Percentiles rank a stretch among this genome's conserved stretches.
These are phyloP conservation scores for Antechinus stuartii DNA, from an alignment of 2,113 vertebrate species.

Conservation along the genomic window DNA sequence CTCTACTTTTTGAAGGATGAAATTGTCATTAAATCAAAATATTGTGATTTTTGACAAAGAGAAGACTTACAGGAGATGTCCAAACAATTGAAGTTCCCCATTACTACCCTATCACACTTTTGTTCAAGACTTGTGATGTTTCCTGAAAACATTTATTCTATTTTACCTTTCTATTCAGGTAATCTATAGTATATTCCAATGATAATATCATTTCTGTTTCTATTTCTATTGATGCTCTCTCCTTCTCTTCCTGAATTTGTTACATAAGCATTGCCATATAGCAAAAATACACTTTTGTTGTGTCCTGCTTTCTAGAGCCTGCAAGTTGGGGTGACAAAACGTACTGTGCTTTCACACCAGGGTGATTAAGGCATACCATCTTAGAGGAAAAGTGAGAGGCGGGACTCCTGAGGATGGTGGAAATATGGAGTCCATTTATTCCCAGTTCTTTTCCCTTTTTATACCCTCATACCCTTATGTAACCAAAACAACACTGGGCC, in stretches of 20 bases:
- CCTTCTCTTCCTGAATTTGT: background rate
- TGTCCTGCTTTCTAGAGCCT: no score
- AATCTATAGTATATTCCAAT: background rate
- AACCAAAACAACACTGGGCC: no score
- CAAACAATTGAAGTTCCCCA: background rate
- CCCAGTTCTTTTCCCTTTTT: no score
- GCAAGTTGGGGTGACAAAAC: no score
- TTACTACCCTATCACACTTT: background rate
- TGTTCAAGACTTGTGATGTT: background rate
- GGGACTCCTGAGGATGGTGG: no score
- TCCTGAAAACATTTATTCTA: background rate
- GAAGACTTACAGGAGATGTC: background rate
- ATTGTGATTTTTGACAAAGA: background rate
- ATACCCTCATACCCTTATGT: no score
- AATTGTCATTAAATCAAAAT: background rate
- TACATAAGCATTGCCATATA: background rate
- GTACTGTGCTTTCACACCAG: no score
- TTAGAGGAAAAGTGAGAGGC: no score
- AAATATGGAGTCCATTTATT: no score
- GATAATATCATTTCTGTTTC: background rate
- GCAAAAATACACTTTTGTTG: background rate
- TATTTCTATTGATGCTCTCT: background rate
- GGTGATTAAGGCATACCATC: no score
- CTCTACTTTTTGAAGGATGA: background rate
- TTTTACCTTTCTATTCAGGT: background rate